Evolutionary conservation across 92 coral and sea anemone genomes (phyloP), one percentile per base, ranked within the genome.

Genomic region (Meandrina meandrites): DNA sequence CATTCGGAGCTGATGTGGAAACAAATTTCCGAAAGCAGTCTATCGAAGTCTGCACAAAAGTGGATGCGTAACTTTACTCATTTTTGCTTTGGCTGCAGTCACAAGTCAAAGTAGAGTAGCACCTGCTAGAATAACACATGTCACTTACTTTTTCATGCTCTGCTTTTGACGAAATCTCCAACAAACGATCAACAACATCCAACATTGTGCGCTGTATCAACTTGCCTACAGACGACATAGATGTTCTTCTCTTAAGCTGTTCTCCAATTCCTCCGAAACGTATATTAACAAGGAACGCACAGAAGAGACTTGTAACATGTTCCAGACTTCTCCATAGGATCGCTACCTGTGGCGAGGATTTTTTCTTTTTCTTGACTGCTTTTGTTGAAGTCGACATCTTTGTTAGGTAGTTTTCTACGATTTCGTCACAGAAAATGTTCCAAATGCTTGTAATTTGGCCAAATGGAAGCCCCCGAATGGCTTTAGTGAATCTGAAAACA

Each of bases 261-360:
- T 91, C 93, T 37, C 89, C 88, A n/a, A 89, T 88, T 67, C 92
- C 94, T 51, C 93, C 98, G 69, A 94, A 85, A 12, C 94, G 81
- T 60, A 92, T 81, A 73, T 93, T 89, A 40, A 88, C 28, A 77
- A 94, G 48, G 86, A 94, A 91, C 7, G 81, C 75, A 64, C 85
- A 76, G 35, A 93, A 86, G 48, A 94, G 24, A 56, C 81, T 78
- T n/a, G 84, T 75, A 69, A 89, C 88, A 80, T 89, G 54, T 62
- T 94, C 93, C 28, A 92, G 62, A 18, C 78, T 68, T 16, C 56
- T 80, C 57, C 48, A 79, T 32, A 71, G 9, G 22, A 8, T 13
- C 32, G 24, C 5, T 18, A 17, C 0, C 19, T n/a, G 53, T 10
- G 78, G 37, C 27, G 74, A 37, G 24, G 70, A 10, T 32, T 35